Base-by-base conservation (phyloP, 2,888 invertebrate genomes). In the Hetaerina titia region DNA sequence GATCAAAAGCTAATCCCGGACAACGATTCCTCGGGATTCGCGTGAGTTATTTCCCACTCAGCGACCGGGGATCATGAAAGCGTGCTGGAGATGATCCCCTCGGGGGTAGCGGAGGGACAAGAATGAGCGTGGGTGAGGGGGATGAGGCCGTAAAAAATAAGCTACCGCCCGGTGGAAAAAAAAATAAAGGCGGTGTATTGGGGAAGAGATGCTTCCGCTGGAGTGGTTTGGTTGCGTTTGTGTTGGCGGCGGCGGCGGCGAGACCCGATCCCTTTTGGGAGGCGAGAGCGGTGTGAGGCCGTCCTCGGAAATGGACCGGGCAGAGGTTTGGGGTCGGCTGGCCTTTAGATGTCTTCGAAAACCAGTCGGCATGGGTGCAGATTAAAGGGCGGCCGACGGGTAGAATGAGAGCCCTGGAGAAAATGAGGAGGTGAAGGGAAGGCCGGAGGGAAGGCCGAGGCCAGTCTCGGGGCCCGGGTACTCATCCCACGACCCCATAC, bases 281-380 rank as follows among this genome's bases (percentile, higher is more conserved):
- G 56, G 45, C 17, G n/a, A 57, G 89, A 60, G 89, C 25, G 92
- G 45, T 9, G 69, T 45, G 69, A 69, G 69, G 15, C 22, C 57
- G 5, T n/a, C 64, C 64, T 64, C 45, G 90, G 63, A 90, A 45
- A 56, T 69, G 56, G 56, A 69, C n/a, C 31, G 69, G 57, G 56
- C 56, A 57, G 69, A 13, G 74, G 92, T 69, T 22, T 92, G 92
- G 69, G 92, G 92, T 92, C 92, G 92, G 92, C 92, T n/a, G 19
- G 17, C 89, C 81, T 81, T 81, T 81, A 31, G 89, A 92, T 22
- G 63, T 64, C 69, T 69, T 92, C 92, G 81, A 81, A 92, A 92
- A 92, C 92, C 92, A 64, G 92, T 92, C 92, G 92, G 92, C 92
- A 74, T 92, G 69, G 92, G 69, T 56, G 31, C 69, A 92, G 92